These are phyloP conservation scores for Cryptus armator DNA, from an alignment of 2,888 invertebrate species.

Conservation along the genomic window DNA sequence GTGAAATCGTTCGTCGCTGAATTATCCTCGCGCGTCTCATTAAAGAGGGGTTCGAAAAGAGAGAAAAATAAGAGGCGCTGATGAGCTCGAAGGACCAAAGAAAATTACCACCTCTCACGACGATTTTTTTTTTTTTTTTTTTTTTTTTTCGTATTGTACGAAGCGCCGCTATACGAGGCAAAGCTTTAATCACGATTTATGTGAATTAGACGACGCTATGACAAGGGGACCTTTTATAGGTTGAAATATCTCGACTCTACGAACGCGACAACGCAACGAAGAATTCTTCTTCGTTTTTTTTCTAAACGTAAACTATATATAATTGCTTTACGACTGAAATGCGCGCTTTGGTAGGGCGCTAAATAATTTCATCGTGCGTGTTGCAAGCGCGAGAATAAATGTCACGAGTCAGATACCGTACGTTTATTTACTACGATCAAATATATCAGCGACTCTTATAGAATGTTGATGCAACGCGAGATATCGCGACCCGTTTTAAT, in stretches of 20 bases:
- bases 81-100: neutral
- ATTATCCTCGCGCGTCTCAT: conserved; percentile 39
- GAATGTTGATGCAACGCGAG: neutral
- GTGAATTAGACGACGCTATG: conserved; percentile 54
- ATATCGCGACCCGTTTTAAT: conserved; percentile 2
- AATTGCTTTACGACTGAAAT: conserved; percentile 38
- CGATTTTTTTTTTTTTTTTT: neutral
- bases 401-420: neutral
- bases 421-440: conserved; percentile 4
- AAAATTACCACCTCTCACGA: conserved; percentile 8
- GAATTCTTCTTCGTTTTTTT: neutral
- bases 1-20: conserved; percentile 24
- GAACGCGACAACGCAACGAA: neutral
- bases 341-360: neutral
- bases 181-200: conserved; percentile 49
- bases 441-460: neutral
- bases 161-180: neutral
- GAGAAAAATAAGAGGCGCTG: conserved; percentile 8
- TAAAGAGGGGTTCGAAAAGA: conserved; percentile 36
- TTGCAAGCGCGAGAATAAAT: conserved; percentile 30
- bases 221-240: conserved; percentile 26
- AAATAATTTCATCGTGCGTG: conserved; percentile 31
- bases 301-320: conserved; percentile 27
- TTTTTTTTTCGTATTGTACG: neutral
- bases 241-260: conserved; percentile 1